Evolutionary conservation across 2,888 invertebrate species (phyloP).

Genomic region (Trichopoda pennipes): DNA sequence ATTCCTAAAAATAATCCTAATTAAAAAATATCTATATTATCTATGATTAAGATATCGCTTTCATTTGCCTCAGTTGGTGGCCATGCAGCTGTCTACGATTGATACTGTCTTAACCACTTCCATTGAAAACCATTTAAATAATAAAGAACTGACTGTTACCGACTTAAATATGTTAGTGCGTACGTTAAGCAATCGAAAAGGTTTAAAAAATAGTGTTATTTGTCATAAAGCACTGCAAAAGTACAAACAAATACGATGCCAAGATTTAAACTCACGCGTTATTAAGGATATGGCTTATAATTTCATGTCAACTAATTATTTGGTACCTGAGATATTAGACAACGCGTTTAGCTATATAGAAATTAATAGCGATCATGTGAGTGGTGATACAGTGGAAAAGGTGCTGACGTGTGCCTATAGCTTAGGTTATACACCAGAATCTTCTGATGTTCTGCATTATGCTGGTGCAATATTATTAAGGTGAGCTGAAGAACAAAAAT

Average conservation of each 20-base stretch:
- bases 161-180: conserved; percentile 78
- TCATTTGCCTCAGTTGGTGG: conserved; percentile 71
- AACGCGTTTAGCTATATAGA: conserved; percentile 81
- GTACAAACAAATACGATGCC: conserved; percentile 76
- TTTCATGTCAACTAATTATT: conserved; percentile 79
- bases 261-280: conserved; percentile 81
- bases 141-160: conserved; percentile 70
- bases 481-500: conserved; percentile 73
- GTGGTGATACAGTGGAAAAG: conserved; percentile 82
- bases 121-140: conserved; percentile 75
- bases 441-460: conserved; percentile 78
- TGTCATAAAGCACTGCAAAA: conserved; percentile 78
- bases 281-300: conserved; percentile 81
- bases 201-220: conserved; percentile 77
- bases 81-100: conserved; percentile 75
- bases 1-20: too few species aligned
- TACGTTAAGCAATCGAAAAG: conserved; percentile 77
- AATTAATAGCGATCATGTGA: conserved; percentile 79
- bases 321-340: conserved; percentile 82
- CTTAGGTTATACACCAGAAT: conserved; percentile 82
- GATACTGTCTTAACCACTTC: conserved; percentile 77
- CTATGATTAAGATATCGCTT: conserved; percentile 73
- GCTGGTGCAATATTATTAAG: conserved; percentile 81
- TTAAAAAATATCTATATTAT: too few species aligned
- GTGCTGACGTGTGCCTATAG: conserved; percentile 82